Evolutionary conservation across 1,140 invertebrate genomes (phyloP).

Genomic region (Metopolophium dirhodum): DNA sequence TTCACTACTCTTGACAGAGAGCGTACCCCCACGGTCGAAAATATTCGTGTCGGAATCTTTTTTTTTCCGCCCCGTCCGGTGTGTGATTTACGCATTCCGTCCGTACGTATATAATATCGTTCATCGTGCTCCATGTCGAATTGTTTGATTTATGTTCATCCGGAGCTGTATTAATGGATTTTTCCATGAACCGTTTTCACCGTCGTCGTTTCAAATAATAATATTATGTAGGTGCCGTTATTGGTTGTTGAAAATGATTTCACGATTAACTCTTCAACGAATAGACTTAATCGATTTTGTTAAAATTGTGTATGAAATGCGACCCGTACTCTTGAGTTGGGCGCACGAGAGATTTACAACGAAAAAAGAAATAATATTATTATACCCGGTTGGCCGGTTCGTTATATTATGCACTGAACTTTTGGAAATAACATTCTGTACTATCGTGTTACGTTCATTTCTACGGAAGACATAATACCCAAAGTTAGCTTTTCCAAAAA

Average conservation of each 20-base stretch:
- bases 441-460: background rate
- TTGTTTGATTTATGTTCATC: conserved; percentile 16
- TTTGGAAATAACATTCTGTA: background rate
- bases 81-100: conserved; percentile 7
- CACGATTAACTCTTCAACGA: conserved; percentile 14
- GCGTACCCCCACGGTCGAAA: background rate
- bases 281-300: background rate
- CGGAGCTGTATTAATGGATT: background rate
- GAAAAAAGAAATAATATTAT: background rate
- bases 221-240: background rate
- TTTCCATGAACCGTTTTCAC: background rate
- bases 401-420: background rate
- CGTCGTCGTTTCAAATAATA: background rate
- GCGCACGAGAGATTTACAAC: background rate
- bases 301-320: background rate
- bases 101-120: background rate
- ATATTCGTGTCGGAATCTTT: conserved; percentile 2
- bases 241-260: conserved; percentile 11
- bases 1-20: background rate
- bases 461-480: background rate
- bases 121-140: conserved; percentile 11
- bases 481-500: background rate
- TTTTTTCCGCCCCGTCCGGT: background rate
- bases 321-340: background rate
- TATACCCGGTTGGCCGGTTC: background rate